Evolutionary conservation across 2,797 vertebrate genomes (phyloP).

Genomic region (Steatocranus sp.): DNA sequence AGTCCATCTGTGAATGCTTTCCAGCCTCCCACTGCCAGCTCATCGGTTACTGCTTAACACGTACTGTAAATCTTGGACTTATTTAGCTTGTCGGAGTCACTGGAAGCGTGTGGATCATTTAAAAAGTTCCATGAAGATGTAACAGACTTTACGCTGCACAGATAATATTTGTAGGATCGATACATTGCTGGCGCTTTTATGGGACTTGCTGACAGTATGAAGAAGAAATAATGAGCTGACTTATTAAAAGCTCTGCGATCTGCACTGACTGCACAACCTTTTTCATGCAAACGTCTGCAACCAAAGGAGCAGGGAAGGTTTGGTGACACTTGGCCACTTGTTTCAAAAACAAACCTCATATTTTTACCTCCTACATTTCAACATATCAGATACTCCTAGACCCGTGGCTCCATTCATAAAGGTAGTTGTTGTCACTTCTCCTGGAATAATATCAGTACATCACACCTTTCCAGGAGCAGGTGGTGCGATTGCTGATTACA

Average conservation of each 20-base stretch:
- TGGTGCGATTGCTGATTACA: slow-evolving; percentile 6
- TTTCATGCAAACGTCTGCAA: not conserved
- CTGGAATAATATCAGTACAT: slow-evolving; percentile 30
- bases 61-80: not conserved
- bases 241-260: not conserved
- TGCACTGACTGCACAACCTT: not conserved
- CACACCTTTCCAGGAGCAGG: slow-evolving; percentile 13
- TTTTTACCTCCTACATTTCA: not conserved
- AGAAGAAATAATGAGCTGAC: not conserved
- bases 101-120: not conserved
- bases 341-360: not conserved
- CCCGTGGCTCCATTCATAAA: slow-evolving; percentile 16
- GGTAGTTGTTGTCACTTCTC: not conserved
- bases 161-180: not conserved
- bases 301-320: not conserved
- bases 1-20: not conserved
- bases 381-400: not conserved
- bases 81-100: not conserved
- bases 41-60: not conserved
- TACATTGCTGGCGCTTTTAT: not conserved
- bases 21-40: not conserved
- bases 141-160: not conserved
- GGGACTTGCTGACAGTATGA: not conserved
- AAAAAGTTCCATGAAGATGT: not conserved
- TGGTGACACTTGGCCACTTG: not conserved